Evolutionary conservation across 1,140 invertebrate genomes (phyloP).

Genomic region (Bombus confusus): DNA sequence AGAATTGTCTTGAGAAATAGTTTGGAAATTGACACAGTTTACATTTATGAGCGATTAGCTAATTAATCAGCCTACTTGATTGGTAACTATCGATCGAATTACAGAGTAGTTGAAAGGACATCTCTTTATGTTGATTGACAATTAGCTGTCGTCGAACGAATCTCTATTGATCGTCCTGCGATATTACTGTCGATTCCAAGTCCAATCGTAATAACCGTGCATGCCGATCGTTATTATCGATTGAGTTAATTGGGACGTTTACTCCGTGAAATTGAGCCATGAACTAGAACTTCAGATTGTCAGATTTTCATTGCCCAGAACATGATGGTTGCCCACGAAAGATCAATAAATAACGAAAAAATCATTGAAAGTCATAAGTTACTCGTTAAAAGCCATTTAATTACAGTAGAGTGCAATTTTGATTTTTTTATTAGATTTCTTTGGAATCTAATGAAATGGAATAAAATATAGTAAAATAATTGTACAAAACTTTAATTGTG

Average conservation of each 20-base stretch:
- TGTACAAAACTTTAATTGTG: no score
- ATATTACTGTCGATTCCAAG: neutral
- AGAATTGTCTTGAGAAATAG: neutral
- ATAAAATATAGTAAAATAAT: no score
- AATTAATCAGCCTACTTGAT: constrained; percentile 30
- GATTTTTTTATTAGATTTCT: no score
- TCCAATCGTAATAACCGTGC: neutral
- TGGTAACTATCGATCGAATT: constrained; percentile 33
- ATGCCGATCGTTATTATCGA: neutral
- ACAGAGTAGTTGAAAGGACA: neutral
- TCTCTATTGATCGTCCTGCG: constrained; percentile 7
- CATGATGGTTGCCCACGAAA: no score
- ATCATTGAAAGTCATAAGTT: neutral
- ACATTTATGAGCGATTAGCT: constrained; percentile 12
- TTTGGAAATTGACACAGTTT: neutral
- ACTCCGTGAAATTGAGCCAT: neutral
- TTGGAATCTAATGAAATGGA: no score
- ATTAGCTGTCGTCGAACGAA: constrained; percentile 32
- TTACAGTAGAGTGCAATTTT: no score
- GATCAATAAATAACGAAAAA: neutral
- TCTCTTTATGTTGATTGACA: constrained; percentile 39
- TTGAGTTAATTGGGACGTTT: neutral
- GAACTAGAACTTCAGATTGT: neutral
- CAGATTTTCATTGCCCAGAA: no score
- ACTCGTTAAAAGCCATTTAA: no score